Evolutionary conservation across 2,113 vertebrate genomes (phyloP).

Genomic region (Atrichornis clamosus): DNA sequence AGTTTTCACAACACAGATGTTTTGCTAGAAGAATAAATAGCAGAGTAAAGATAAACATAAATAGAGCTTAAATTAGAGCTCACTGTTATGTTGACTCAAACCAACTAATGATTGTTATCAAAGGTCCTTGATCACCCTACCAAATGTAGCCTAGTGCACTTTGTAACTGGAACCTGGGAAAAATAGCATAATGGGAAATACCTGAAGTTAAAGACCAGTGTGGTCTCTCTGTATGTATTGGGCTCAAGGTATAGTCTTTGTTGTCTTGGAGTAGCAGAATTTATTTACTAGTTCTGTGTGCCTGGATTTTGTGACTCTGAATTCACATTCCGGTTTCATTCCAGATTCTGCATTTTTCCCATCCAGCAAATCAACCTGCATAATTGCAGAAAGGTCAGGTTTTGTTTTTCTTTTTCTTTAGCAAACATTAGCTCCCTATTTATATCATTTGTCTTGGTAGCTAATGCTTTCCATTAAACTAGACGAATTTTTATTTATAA

Average conservation of each 20-base stretch:
- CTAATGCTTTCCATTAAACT: not conserved
- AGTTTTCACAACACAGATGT: not conserved
- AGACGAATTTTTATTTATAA: slow-evolving; percentile 1
- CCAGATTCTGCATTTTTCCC: not conserved
- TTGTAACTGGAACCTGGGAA: not conserved
- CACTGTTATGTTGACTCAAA: not conserved
- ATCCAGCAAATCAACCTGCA: not conserved
- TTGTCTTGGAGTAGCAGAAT: not conserved
- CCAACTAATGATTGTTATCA: not conserved
- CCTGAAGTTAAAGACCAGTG: not conserved
- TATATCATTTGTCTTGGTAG: not conserved
- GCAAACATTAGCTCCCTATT: not conserved
- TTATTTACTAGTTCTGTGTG: not conserved
- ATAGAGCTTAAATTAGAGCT: not conserved
- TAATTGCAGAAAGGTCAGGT: not conserved
- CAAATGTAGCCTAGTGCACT: not conserved
- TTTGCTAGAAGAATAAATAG: not conserved
- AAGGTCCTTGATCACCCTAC: not conserved
- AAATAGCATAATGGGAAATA: not conserved
- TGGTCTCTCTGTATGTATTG: not conserved
- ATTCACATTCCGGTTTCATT: not conserved
- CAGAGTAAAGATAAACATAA: not conserved
- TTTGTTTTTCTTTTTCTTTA: not conserved
- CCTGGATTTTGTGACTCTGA: not conserved
- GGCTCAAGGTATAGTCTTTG: not conserved